phyloP scores from a whole-genome alignment of 2,797 vertebrate species.

The Coranthus polyacanthus region DNA sequence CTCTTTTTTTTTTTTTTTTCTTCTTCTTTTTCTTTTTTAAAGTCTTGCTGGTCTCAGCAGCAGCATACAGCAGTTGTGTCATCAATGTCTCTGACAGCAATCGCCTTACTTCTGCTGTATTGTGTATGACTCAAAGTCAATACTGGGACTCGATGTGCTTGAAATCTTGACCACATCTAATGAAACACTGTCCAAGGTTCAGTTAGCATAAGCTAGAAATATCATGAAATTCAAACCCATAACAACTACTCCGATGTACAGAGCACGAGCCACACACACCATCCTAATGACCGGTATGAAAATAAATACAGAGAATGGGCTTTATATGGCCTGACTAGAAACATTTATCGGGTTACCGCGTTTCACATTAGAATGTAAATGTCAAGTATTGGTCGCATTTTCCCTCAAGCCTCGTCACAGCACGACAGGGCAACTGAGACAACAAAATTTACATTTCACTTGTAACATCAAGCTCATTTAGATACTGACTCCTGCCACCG shows the following conservation, averaged over 20 bases:
- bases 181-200: neutral
- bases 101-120: neutral
- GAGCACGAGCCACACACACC: neutral
- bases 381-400: conserved; percentile 11
- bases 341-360: conserved; percentile 2
- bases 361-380: conserved; percentile 15
- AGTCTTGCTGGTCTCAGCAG: neutral
- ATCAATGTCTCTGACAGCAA: neutral
- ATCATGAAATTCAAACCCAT: neutral
- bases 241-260: neutral
- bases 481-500: conserved; percentile 11
- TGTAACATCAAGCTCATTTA: conserved; percentile 8
- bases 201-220: neutral
- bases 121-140: conserved; percentile 32
- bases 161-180: conserved; percentile 3
- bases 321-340: too few relatives aligned
- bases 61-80: neutral
- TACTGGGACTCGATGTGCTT: neutral
- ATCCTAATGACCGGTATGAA: too few relatives aligned
- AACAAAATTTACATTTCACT: conserved; percentile 36
- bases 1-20: too few relatives aligned
- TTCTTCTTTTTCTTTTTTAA: too few relatives aligned
- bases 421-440: conserved; percentile 43
- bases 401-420: conserved; percentile 47
- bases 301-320: too few relatives aligned